Conservation (phyloP, 2,888 invertebrate species). For the Nephrocerus scutellatus region DNA sequence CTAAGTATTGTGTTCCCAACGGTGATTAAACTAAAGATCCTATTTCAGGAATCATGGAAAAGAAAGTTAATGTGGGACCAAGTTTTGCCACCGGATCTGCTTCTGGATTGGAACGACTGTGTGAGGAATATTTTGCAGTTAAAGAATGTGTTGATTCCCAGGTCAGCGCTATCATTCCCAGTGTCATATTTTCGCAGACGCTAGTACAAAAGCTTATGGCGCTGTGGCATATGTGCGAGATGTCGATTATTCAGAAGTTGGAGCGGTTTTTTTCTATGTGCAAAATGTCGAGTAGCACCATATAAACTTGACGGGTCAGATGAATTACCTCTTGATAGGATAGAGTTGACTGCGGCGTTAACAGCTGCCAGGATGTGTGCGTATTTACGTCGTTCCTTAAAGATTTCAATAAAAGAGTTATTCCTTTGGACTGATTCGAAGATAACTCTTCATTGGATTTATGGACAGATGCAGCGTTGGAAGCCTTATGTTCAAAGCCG, state of each 20-base stretch:
- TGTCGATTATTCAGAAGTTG: too few species aligned
- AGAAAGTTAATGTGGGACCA: too few species aligned
- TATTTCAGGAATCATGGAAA: too few species aligned
- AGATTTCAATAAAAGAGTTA: background rate
- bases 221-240: conserved; percentile 1
- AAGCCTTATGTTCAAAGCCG: too few species aligned
- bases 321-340: conserved; percentile 5
- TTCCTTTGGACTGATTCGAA: conserved; percentile 3
- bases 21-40: conserved; percentile 2
- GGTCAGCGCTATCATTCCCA: too few species aligned
- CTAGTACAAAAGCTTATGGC: conserved; percentile 1
- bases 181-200: conserved; percentile 7
- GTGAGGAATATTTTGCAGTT: too few species aligned
- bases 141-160: too few species aligned
- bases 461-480: too few species aligned
- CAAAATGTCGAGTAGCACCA: conserved; percentile 4
- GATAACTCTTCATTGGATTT: too few species aligned
- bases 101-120: too few species aligned
- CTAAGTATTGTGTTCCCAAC: conserved; percentile 7
- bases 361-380: conserved; percentile 2
- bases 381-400: background rate
- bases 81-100: too few species aligned
- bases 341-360: conserved; percentile 8
- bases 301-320: background rate
- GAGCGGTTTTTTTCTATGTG: conserved; percentile 5